Conservation (phyloP, 2,113 vertebrate genomes). For the Aspiorhynchus laticeps region DNA sequence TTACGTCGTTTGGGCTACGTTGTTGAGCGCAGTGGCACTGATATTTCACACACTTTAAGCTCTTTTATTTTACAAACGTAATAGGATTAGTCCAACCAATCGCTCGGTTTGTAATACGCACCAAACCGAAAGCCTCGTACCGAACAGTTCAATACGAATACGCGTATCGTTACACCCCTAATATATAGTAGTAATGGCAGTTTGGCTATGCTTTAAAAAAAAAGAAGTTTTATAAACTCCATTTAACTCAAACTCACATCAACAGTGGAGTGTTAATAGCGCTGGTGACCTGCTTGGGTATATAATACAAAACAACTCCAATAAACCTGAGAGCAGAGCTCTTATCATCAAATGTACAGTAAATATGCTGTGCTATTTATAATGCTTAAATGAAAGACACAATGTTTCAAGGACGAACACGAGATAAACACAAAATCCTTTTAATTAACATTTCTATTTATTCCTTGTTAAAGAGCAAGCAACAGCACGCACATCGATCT, state of each 20-base stretch:
- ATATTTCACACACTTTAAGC: no score
- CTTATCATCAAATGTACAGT: slow-evolving; percentile 11
- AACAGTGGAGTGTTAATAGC: not conserved
- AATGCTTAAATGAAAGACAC: slow-evolving; percentile 13
- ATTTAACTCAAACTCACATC: not conserved
- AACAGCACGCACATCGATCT: no score
- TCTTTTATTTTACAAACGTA: no score
- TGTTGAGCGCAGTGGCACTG: no score
- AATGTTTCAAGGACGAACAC: not conserved
- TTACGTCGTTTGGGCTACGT: no score
- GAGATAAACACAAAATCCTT: not conserved
- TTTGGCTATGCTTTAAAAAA: not conserved
- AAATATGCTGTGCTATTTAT: slow-evolving; percentile 33
- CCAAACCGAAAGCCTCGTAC: no score
- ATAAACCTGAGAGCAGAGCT: slow-evolving; percentile 4
- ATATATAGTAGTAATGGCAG: no score
- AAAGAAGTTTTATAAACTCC: not conserved
- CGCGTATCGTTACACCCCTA: no score
- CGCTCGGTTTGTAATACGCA: no score
- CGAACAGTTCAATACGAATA: no score
- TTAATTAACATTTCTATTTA: slow-evolving; percentile 3
- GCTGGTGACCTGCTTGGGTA: slow-evolving; percentile 8
- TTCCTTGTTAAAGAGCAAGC: no score
- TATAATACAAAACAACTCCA: slow-evolving; percentile 44
- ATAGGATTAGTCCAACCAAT: no score